Base-by-base conservation (phyloP, 2,113 vertebrate species). In the Polyodon spathula region DNA sequence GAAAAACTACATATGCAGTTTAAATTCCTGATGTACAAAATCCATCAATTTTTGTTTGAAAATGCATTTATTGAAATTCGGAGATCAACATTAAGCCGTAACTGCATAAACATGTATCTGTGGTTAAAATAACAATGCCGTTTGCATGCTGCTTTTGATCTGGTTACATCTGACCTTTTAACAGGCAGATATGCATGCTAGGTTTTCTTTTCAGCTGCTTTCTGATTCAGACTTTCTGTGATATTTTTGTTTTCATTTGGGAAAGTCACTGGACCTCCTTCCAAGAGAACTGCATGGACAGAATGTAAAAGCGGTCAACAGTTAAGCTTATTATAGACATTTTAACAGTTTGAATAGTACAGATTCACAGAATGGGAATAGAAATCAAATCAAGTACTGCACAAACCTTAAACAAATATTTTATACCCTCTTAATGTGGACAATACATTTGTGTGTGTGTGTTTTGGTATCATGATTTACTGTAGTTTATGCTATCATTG, bases 301-400 rank as follows among this genome's bases (percentile, higher is more conserved):
- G 50, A 56, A 56, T 43, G 56, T 59, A 54, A 54, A 55, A 8
- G 54, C n/a, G 63, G 52, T 59, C 55, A 66, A 38, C 16, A 43
- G 63, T 52, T 48, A 52, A 61, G 59, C 37, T 59, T 63, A 58
- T 68, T 70, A 56, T 63, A 61, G 64, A n/a, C n/a, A n/a, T n/a
- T n/a, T n/a, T n/a, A n/a, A n/a, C n/a, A n/a, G n/a, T n/a, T n/a
- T n/a, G n/a, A n/a, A n/a, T n/a, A n/a, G n/a, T n/a, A n/a, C n/a
- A n/a, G n/a, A n/a, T n/a, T n/a, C n/a, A n/a, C n/a, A n/a, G n/a
- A n/a, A n/a, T n/a, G n/a, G n/a, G n/a, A n/a, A n/a, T n/a, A n/a
- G n/a, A n/a, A n/a, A n/a, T n/a, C n/a, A n/a, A n/a, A n/a, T n/a
- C n/a, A n/a, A n/a, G n/a, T n/a, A n/a, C n/a, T n/a, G n/a, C n/a